phyloP scores from a whole-genome alignment of 2,797 vertebrate genomes.

The Synaphobranchus kaupii region DNA sequence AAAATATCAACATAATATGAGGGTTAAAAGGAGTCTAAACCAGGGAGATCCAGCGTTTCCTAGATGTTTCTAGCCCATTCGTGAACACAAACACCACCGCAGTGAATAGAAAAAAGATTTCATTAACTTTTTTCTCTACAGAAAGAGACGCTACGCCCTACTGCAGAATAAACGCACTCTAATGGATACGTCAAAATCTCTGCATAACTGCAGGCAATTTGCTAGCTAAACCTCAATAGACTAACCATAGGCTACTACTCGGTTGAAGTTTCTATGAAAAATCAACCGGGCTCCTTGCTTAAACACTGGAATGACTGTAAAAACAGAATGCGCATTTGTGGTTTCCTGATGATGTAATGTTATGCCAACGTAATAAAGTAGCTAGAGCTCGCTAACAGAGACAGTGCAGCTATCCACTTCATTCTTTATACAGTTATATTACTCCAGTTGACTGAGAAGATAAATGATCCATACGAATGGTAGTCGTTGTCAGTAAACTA shows the following conservation, averaged over 20 bases:
- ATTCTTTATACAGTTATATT: neutral
- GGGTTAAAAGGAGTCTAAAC: neutral
- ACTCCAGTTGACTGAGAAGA: neutral
- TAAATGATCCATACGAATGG: neutral
- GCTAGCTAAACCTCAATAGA: neutral
- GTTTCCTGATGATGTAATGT: conserved; percentile 34
- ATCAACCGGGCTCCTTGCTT: neutral
- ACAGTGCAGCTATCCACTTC: neutral
- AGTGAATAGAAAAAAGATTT: neutral
- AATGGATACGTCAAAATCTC: neutral
- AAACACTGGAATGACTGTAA: neutral
- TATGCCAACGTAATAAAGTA: conserved; percentile 17
- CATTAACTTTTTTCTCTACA: conserved; percentile 9
- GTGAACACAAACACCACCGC: neutral
- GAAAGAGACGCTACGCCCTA: conserved; percentile 24
- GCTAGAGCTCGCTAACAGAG: conserved; percentile 9
- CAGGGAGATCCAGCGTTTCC: neutral
- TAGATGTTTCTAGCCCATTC: neutral
- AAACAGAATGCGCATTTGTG: conserved; percentile 27
- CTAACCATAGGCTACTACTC: neutral
- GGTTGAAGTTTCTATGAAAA: neutral
- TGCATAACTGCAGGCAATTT: conserved; percentile 7
- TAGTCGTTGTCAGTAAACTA: neutral
- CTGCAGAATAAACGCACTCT: conserved; percentile 18
- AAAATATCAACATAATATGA: too few relatives aligned